Conservation (phyloP, 2,888 invertebrate species). For the Ametastegia equiseti region DNA sequence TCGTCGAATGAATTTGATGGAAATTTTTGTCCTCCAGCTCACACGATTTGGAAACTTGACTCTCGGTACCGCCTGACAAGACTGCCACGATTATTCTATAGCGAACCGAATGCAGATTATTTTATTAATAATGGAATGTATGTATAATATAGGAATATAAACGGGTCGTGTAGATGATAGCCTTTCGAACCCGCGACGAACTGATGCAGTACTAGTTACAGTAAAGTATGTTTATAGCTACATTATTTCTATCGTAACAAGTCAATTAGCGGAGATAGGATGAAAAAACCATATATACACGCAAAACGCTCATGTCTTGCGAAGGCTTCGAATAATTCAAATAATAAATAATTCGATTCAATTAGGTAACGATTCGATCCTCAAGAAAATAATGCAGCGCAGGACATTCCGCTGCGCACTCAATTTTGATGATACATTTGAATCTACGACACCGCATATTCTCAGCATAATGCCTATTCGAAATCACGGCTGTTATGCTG, state of each 20-base stretch:
- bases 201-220: too few species aligned
- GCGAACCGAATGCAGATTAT: background rate
- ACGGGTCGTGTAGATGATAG: background rate
- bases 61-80: background rate
- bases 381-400: too few species aligned
- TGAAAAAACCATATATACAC: background rate
- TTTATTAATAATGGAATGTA: background rate
- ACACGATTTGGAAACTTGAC: background rate
- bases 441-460: constrained; percentile 65
- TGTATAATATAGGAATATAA: background rate
- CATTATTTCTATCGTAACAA: background rate
- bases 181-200: background rate
- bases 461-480: constrained; percentile 68
- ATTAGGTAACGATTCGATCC: too few species aligned
- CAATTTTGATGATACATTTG: background rate
- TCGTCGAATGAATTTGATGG: background rate
- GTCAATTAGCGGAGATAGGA: background rate
- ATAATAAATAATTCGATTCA: too few species aligned
- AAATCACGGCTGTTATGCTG: constrained; percentile 65
- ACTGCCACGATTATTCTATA: background rate
- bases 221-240: background rate
- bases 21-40: too few species aligned
- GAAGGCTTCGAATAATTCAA: too few species aligned
- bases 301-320: background rate
- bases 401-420: too few species aligned